These are phyloP conservation scores for Gonioctena quinquepunctata DNA, from an alignment of 1,140 invertebrate species.

Conservation along the genomic window DNA sequence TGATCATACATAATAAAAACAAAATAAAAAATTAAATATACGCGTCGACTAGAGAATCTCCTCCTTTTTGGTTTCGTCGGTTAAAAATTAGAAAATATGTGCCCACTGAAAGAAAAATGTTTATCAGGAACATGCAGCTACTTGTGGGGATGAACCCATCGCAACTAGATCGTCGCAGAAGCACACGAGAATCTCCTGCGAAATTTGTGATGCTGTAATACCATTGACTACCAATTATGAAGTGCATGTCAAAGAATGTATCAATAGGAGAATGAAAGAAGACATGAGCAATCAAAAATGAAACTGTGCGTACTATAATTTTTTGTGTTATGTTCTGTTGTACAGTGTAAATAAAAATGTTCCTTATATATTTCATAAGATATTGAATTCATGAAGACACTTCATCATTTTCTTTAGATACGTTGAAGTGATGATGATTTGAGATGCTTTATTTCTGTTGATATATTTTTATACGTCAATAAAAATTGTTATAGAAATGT, in stretches of 20 bases:
- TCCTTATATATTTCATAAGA: too few relatives aligned
- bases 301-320: background rate
- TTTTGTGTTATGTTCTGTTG: background rate
- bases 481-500: too few relatives aligned
- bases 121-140: constrained; percentile 11
- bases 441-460: constrained; percentile 7
- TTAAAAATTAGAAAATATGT: too few relatives aligned
- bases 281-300: background rate
- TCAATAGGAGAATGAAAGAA: background rate
- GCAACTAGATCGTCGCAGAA: background rate
- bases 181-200: background rate
- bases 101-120: too few relatives aligned
- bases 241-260: constrained; percentile 8
- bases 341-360: background rate
- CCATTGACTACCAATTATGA: background rate
- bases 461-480: background rate
- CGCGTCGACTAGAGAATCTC: too few relatives aligned
- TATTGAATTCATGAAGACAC: too few relatives aligned
- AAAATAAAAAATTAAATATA: too few relatives aligned
- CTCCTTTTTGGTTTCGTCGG: too few relatives aligned
- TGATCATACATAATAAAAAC: too few relatives aligned
- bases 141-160: background rate
- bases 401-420: too few relatives aligned
- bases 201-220: constrained; percentile 13
- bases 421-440: background rate